Base-by-base conservation (phyloP, 2,888 invertebrate species). In the Chouioia cunea region DNA sequence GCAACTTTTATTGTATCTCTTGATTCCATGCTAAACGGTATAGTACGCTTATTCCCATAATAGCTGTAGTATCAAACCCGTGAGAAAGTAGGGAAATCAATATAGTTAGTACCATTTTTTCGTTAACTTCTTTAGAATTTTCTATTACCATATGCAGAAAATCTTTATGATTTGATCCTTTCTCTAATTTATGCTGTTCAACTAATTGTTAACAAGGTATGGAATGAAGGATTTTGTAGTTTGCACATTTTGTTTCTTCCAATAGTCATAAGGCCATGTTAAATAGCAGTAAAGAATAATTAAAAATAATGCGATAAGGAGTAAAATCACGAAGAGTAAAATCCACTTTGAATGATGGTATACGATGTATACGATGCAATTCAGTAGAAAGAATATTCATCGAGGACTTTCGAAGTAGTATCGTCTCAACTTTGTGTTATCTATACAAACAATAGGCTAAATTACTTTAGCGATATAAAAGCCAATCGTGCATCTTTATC, bases 11-110 rank as follows among this genome's bases (percentile, higher is more conserved):
- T 71, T 90, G 89, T 15, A 88, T 77, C 4, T 87, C 82, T 3
- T 78, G 82, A 75, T 88, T 78, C 0, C 79, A 65, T 0, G 88
- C 87, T 6, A 89, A 75, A 67, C 87, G 85, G 75, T 87, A 88
- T 0, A 86, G 77, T 0, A 86, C 79, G 66, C 87, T 88, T 4
- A 85, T 82, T 47, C 88, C 77, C 0, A 87, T 83, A 0, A 86
- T 84, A 18, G 88, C 87, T 0, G 88, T 87, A 0, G 89, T 89
- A 76, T 89, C 89, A 74, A 86, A 88, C 0, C 88, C 89, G 43
- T 88, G 89, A 2, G 87, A 73, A 74, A 88, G 88, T 76, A 89
- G 88, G 0, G 88, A 85, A 1, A 88, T 79, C 0, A 87, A 83
- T 67, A 88, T 87, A 10, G 27, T 46, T 2, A 36, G 12, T 10